A percentile compares a stretch with the other conserved stretches of the same genome.
phyloP scores from a whole-genome alignment of 2,113 vertebrate species.

The Capricornis sumatraensis region DNA sequence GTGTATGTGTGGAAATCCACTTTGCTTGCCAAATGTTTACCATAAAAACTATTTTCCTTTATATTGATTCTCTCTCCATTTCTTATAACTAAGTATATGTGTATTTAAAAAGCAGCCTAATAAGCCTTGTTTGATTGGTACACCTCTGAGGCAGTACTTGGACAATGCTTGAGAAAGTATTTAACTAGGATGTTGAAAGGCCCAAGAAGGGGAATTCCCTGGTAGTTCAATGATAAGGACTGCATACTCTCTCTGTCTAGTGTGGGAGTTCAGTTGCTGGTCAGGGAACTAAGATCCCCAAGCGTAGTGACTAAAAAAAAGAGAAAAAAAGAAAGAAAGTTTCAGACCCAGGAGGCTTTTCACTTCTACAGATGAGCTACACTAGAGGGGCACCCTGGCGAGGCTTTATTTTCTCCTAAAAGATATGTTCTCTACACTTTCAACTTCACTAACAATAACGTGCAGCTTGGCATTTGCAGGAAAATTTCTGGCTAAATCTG shows the following conservation, averaged over 20 bases:
- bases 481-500: background rate
- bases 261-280: background rate
- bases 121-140: background rate
- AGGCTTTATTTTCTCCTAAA: background rate
- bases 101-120: background rate
- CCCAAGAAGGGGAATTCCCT: background rate
- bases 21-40: slow-evolving; percentile 59
- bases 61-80: background rate
- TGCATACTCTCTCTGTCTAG: background rate
- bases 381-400: background rate
- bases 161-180: background rate
- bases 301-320: background rate
- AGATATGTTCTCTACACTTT: background rate
- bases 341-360: background rate
- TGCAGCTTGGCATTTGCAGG: background rate
- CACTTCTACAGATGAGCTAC: background rate
- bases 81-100: background rate
- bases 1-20: slow-evolving; percentile 1
- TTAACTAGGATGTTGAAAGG: background rate
- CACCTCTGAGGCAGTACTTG: background rate
- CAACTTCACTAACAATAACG: background rate
- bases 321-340: background rate
- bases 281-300: background rate
- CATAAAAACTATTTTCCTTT: slow-evolving; percentile 23
- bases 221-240: background rate